Evolutionary conservation across 2,888 invertebrate genomes (phyloP), one percentile per base, ranked within the genome.

Genomic region (Brachypalpus laphriformis): DNA sequence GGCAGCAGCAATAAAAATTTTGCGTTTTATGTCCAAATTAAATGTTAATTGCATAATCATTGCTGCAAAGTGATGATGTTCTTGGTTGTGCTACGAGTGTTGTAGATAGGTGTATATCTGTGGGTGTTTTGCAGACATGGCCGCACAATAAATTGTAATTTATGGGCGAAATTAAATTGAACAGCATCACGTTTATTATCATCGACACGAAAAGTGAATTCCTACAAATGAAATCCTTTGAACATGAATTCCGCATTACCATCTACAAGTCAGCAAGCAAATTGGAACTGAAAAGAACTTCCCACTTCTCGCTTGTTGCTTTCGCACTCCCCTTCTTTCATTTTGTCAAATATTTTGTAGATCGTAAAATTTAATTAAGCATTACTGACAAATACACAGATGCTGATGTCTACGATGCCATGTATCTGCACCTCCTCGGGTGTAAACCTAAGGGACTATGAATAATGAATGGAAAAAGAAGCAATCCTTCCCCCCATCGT

Each of bases 331-430:
- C 37, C 14, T 37, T 14, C 57, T 57, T n/a, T 25, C 25, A 25
- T 5, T 25, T 66, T 76, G 76, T 59, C 68, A 68, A 59, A 66
- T 68, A 51, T 59, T 61, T 77, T 70, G 76, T 70, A 61, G 68
- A 76, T 77, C 59, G 68, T 77, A 68, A 77, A 77, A 77, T 77
- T 68, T 51, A 77, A 77, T 77, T 70, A 77, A 70, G 68, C 68
- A 61, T 68, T 51, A 34, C 68, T 51, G 51, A 77, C 68, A 77
- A 70, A 68, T 42, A 59, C 68, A 76, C 68, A 59, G 59, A 59
- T 76, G 76, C 9, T 59, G 40, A 42, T 28, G 66, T 65, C 47
- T 54, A 22, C 54, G 16, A 34, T 56, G 47, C 9, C 66, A 68
- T 76, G 56, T 75, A 37, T 11, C 56, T 34, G 20, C 11, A 45